Conservation (phyloP, 2,797 vertebrate genomes). For the Spea hammondii region DNA sequence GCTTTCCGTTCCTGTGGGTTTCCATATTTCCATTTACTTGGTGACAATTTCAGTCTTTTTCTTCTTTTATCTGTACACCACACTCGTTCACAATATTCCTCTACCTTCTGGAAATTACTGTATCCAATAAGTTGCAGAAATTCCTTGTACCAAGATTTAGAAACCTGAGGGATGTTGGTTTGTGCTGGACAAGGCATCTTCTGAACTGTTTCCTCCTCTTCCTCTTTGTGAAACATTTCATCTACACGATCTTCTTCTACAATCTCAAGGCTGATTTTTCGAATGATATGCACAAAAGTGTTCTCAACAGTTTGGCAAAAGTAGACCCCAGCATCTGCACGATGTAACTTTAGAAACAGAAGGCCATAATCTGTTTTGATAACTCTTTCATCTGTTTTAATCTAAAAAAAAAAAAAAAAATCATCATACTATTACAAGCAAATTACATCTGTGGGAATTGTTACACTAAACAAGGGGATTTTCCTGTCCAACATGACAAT, state of each 20-base stretch:
- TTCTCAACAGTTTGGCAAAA: constrained; percentile 94
- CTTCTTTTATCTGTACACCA: constrained; percentile 93
- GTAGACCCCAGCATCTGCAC: constrained; percentile 83
- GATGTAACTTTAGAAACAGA: constrained; percentile 78
- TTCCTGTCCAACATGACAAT: too few species aligned
- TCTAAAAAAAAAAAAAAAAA: constrained; percentile 63
- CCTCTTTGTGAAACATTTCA: constrained; percentile 72
- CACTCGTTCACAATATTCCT: constrained; percentile 95
- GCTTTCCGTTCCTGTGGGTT: constrained; percentile 75
- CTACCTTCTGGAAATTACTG: constrained; percentile 88
- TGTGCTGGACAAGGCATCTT: constrained; percentile 68
- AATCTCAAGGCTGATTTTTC: constrained; percentile 81
- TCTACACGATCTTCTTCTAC: constrained; percentile 80
- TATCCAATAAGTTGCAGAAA: constrained; percentile 95
- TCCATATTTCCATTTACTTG: constrained; percentile 80
- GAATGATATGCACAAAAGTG: constrained; percentile 84
- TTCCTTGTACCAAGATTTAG: constrained; percentile 89
- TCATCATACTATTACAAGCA: too few species aligned
- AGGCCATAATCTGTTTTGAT: constrained; percentile 87
- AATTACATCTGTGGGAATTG: too few species aligned
- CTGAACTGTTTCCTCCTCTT: constrained; percentile 63
- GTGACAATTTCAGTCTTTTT: constrained; percentile 81
- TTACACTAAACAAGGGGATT: too few species aligned
- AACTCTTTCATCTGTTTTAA: constrained; percentile 82
- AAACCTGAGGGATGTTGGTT: constrained; percentile 69